Evolutionary conservation across 2,113 vertebrate species (phyloP).

Genomic region (Todiramphus chloris): DNA sequence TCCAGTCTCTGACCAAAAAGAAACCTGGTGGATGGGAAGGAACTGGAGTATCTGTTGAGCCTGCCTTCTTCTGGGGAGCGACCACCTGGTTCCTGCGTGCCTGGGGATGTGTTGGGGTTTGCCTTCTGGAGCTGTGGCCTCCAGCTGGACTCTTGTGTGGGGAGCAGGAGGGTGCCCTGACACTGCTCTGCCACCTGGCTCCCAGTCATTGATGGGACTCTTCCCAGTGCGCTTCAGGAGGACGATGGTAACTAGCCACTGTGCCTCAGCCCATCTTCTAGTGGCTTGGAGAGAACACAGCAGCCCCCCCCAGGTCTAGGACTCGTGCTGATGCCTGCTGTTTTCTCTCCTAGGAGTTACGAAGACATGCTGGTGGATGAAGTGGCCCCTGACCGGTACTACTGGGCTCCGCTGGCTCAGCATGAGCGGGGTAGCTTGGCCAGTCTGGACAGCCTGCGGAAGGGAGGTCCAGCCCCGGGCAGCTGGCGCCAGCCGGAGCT

Average conservation of each 20-base stretch:
- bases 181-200: background rate
- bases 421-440: conserved; percentile 92
- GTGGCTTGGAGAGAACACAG: background rate
- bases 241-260: too few species aligned
- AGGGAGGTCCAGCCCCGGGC: conserved; percentile 75
- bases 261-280: background rate
- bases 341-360: conserved; percentile 78
- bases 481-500: conserved; percentile 93
- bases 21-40: background rate
- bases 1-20: background rate
- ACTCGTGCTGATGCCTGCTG: rapidly evolving
- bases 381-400: conserved; percentile 86
- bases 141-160: background rate
- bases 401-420: conserved; percentile 90
- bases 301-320: rapidly evolving
- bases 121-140: rapidly evolving
- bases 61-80: background rate
- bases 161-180: background rate
- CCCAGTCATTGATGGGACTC: too few species aligned
- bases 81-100: rapidly evolving
- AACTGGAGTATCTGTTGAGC: background rate
- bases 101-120: rapidly evolving
- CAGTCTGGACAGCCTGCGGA: conserved; percentile 91
- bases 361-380: conserved; percentile 92
- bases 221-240: rapidly evolving